Evolutionary conservation across 2,113 vertebrate species (phyloP).

Genomic region (Paradoxurus hermaphroditus): DNA sequence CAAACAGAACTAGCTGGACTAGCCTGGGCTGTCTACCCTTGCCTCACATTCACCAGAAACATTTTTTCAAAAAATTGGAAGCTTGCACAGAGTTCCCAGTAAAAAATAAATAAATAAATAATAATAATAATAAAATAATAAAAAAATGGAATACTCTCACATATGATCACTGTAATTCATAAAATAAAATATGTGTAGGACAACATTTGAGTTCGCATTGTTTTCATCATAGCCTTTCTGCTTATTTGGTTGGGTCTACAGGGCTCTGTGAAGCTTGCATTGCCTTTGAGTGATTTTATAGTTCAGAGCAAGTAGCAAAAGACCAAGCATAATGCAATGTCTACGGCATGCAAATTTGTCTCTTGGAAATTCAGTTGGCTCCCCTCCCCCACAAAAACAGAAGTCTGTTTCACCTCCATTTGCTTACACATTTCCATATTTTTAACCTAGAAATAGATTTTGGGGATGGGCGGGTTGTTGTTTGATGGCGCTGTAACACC

Average conservation of each 20-base stretch:
- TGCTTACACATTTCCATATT: too few species aligned
- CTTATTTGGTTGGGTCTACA: accelerated
- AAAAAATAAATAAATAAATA: too few species aligned
- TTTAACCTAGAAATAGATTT: not conserved
- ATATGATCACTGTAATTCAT: too few species aligned
- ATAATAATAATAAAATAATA: too few species aligned
- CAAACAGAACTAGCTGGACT: too few species aligned
- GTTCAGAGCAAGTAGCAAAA: not conserved
- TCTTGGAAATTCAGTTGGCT: accelerated
- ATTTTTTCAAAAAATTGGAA: not conserved
- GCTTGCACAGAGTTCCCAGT: accelerated
- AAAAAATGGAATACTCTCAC: accelerated
- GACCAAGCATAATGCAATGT: not conserved
- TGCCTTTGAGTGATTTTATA: not conserved
- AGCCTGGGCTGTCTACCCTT: accelerated
- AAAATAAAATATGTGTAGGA: too few species aligned
- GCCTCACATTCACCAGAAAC: accelerated
- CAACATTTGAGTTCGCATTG: accelerated
- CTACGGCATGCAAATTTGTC: too few species aligned
- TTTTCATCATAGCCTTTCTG: accelerated
- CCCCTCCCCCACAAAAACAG: not conserved
- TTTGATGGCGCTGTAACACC: not conserved
- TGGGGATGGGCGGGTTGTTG: accelerated
- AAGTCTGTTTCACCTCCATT: too few species aligned
- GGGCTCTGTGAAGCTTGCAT: too few species aligned